Evolutionary conservation across 2,888 invertebrate genomes (phyloP), one percentile per base, ranked within the genome.

Genomic region (Acanthosepion pharaonis): DNA sequence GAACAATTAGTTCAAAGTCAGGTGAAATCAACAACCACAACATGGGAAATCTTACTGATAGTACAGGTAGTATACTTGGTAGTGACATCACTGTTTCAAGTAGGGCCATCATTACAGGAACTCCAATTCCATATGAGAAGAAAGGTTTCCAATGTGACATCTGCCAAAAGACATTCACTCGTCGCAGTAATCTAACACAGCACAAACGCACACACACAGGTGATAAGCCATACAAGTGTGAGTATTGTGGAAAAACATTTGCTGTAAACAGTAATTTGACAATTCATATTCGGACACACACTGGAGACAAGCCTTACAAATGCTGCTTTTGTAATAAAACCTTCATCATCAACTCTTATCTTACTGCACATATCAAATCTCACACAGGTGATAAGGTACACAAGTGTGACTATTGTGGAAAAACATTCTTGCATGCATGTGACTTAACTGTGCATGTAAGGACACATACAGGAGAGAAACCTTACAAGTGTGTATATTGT

Each of bases 251-350:
- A 0, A 93, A 93, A n/a, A 93, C 92, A 49, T 93, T 93, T 51
- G 92, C 92, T n/a, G 92, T 93, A n/a, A 93, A 93, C 49, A 93
- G 92, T 51, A 93, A 93, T 33, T 93, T 93, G 92, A 93, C 92
- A 8, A 93, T 93, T 15, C 92, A 93, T 49, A 93, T 93, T 28
- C 49, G 92, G 8, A 93, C 53, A 53, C 92, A 93, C 28, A 93
- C 92, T 1, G 92, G 92, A 5, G 92, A 93, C 11, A 93, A 93
- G 51, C 92, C 92, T 93, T 93, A 93, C 28, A 93, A 93, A 93
- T 93, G 92, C 15, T 93, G 92, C 28, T 93, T 93, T 53, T 93
- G 92, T n/a, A 93, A n/a, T 9, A 93, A 93, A 28, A 93, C 92
- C 8, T 93, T 93, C 8, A 93, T 93, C 51, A n/a, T 93, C 51